phyloP scores from a whole-genome alignment of 2,888 invertebrate genomes.

The Azorinus chamasolen region DNA sequence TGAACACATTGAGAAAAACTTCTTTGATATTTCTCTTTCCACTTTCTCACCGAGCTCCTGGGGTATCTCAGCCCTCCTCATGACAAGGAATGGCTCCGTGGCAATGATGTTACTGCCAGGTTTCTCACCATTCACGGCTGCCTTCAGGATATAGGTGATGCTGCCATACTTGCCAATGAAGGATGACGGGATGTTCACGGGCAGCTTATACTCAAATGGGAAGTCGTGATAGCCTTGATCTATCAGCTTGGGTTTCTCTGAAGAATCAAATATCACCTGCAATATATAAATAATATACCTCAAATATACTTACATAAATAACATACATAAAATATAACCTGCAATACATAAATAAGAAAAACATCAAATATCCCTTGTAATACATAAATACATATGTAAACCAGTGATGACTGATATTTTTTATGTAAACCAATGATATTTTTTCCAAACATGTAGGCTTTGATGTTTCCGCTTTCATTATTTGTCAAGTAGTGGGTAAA shows the following conservation, averaged over 20 bases:
- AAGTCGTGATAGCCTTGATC: slow-evolving; percentile 79
- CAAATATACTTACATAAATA: too few relatives aligned
- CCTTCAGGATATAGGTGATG: slow-evolving; percentile 85
- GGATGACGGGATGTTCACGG: slow-evolving; percentile 84
- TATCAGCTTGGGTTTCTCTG: slow-evolving; percentile 4
- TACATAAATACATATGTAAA: too few relatives aligned
- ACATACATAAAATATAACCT: too few relatives aligned
- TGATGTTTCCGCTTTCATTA: too few relatives aligned
- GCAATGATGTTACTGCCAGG: slow-evolving; percentile 82
- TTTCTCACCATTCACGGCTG: slow-evolving; percentile 80
- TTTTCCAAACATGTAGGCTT: too few relatives aligned
- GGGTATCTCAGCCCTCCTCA: slow-evolving; percentile 72
- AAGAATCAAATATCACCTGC: slow-evolving; percentile 20
- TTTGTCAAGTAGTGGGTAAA: too few relatives aligned
- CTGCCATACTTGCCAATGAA: slow-evolving; percentile 86
- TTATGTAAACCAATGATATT: too few relatives aligned
- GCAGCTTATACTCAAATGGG: slow-evolving; percentile 83
- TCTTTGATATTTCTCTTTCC: slow-evolving; percentile 63
- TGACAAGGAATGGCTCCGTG: slow-evolving; percentile 85
- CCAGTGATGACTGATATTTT: too few relatives aligned
- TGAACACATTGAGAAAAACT: slow-evolving; percentile 78
- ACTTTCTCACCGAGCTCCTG: slow-evolving; percentile 48
- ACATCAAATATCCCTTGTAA: too few relatives aligned
- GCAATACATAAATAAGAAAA: too few relatives aligned
- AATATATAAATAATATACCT: not conserved